Evolutionary conservation across 1,140 invertebrate genomes (phyloP).

Genomic region (Drosophila dunni): DNA sequence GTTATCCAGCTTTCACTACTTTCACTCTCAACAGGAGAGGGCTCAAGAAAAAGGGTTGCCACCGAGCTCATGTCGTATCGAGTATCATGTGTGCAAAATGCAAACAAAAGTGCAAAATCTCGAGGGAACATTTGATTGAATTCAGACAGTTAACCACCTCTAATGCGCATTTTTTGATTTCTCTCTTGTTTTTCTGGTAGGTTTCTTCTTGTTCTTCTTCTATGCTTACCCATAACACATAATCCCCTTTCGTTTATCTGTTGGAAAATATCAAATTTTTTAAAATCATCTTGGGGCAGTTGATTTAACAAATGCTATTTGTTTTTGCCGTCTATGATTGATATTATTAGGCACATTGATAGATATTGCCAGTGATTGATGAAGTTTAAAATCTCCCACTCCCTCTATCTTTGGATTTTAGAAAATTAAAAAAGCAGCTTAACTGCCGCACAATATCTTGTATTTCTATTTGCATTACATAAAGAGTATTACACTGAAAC

Average conservation of each 20-base stretch:
- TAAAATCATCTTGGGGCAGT: constrained; percentile 69
- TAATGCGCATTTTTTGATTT: constrained; percentile 72
- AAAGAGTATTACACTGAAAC: constrained; percentile 63
- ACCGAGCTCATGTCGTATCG: constrained; percentile 24
- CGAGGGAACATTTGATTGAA: constrained; percentile 81
- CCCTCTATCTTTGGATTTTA: constrained; percentile 44
- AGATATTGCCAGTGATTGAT: constrained; percentile 65
- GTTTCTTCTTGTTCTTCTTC: constrained; percentile 17
- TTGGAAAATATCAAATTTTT: constrained; percentile 76
- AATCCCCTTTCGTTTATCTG: constrained; percentile 63
- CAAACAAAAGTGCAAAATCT: constrained; percentile 78
- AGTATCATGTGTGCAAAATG: constrained; percentile 71
- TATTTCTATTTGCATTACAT: constrained; percentile 60
- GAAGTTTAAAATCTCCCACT: constrained; percentile 41
- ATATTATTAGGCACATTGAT: constrained; percentile 72
- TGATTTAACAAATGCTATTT: constrained; percentile 80
- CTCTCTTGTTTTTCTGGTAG: constrained; percentile 30
- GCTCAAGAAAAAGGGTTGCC: constrained; percentile 57
- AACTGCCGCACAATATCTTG: constrained; percentile 33
- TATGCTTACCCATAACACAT: not conserved
- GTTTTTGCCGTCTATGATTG: constrained; percentile 72
- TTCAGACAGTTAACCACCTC: constrained; percentile 70
- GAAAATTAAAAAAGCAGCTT: constrained; percentile 78
- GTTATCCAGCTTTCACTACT: constrained; percentile 34
- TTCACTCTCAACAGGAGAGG: constrained; percentile 38